phyloP scores from a whole-genome alignment of 2,797 vertebrate genomes.

The Siniperca obscura region DNA sequence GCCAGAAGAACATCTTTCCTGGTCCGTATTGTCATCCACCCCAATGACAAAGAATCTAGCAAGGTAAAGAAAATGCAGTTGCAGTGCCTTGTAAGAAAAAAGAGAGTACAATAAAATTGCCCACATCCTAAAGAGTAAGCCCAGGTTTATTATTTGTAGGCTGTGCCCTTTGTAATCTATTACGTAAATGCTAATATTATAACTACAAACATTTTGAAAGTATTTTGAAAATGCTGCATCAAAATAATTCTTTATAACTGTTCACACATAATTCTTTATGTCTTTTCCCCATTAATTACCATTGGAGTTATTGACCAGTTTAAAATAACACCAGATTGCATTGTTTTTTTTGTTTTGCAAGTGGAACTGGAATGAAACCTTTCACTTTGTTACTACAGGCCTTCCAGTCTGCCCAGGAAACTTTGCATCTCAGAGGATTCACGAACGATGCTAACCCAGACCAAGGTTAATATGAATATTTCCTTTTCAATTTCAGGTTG shows the following conservation, averaged over 20 bases:
- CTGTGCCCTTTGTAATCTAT: neutral
- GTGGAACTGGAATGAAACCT: neutral
- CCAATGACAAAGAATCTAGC: constrained; percentile 64
- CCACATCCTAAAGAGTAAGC: neutral
- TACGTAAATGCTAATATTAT: neutral
- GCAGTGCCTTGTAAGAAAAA: neutral
- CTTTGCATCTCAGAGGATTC: constrained; percentile 66
- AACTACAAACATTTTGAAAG: too few relatives aligned
- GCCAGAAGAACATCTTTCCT: constrained; percentile 33
- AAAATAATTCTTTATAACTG: neutral
- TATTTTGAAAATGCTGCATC: neutral
- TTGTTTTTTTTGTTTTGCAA: neutral
- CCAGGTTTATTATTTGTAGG: neutral
- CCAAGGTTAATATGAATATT: constrained; percentile 54
- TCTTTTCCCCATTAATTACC: neutral
- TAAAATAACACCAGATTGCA: neutral
- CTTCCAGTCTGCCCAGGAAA: constrained; percentile 64
- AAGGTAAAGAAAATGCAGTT: constrained; percentile 60
- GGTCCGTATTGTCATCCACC: constrained; percentile 69
- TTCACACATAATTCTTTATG: neutral
- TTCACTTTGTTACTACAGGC: constrained; percentile 53
- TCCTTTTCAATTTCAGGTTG: neutral
- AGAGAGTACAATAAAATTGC: neutral
- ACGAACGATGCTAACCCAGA: constrained; percentile 50
- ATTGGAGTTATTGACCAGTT: neutral